Percentiles rank a stretch among this genome's conserved stretches.
phyloP scores from a whole-genome alignment of 2,113 vertebrate species.

The Corythoichthys intestinalis region DNA sequence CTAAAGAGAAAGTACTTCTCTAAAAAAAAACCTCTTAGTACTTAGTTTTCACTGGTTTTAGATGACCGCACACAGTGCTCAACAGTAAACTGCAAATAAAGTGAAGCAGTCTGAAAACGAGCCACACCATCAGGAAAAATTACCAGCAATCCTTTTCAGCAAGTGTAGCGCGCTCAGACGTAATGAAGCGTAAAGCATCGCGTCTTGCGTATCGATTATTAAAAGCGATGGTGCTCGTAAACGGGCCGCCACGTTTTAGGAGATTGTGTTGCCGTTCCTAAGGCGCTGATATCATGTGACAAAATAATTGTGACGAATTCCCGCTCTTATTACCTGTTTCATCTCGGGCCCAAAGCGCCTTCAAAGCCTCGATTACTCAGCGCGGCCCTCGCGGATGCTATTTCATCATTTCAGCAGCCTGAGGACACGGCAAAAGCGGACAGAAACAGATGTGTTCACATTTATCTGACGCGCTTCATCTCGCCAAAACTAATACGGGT shows the following conservation, averaged over 20 bases:
- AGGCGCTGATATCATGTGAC: background rate
- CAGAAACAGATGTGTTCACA: conserved; percentile 7
- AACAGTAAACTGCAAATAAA: no score
- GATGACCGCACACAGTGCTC: no score
- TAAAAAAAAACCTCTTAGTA: no score
- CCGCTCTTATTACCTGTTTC: background rate
- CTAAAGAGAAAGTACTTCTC: no score
- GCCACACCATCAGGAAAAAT: no score
- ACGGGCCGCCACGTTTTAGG: background rate
- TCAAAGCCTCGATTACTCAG: background rate
- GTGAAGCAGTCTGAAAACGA: no score
- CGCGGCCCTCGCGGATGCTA: background rate
- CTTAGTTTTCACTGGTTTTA: no score
- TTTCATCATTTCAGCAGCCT: background rate
- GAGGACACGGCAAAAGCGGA: background rate
- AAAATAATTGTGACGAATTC: background rate
- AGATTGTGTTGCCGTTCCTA: background rate
- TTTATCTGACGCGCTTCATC: background rate
- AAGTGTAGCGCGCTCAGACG: background rate
- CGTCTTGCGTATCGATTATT: background rate
- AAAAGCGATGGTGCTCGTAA: background rate
- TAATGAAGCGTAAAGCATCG: background rate
- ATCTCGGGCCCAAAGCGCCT: background rate
- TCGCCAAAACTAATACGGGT: conserved; percentile 47
- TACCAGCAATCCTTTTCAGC: background rate